A percentile compares a stretch with the other conserved stretches of the same genome.
Conservation (phyloP, 1,140 invertebrate species). For the Panagrolaimus sp. region DNA sequence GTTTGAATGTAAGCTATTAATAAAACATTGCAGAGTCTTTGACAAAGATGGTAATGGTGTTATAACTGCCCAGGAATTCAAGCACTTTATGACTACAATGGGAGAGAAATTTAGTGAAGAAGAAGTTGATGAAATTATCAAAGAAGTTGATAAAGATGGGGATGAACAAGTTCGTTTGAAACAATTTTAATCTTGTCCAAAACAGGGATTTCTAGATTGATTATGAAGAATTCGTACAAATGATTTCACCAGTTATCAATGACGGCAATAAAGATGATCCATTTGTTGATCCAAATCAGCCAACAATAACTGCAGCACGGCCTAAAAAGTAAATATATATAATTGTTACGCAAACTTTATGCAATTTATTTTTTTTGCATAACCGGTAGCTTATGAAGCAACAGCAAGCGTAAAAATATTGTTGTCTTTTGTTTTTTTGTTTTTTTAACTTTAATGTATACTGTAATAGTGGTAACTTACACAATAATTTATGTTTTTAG, state of each 20-base stretch:
- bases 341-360: background rate
- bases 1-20: conserved; percentile 9
- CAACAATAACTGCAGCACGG: conserved; percentile 29
- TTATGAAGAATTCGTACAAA: conserved; percentile 58
- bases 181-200: background rate
- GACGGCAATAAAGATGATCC: conserved; percentile 54
- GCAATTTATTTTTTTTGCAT: no score
- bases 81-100: conserved; percentile 60
- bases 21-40: conserved; percentile 51
- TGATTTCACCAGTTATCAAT: conserved; percentile 55
- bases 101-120: conserved; percentile 60
- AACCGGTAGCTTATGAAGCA: no score
- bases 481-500: no score
- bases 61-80: conserved; percentile 59
- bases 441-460: no score
- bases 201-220: conserved; percentile 47
- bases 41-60: conserved; percentile 59
- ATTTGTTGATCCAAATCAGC: conserved; percentile 46
- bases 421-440: no score
- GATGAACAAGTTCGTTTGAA: conserved; percentile 50
- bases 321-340: conserved; percentile 11
- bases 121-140: conserved; percentile 59
- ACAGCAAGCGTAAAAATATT: no score
- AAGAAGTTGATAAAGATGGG: conserved; percentile 57
- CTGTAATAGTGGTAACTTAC: no score